phyloP scores from a whole-genome alignment of 2,113 vertebrate species.

The Lamprotornis superbus region DNA sequence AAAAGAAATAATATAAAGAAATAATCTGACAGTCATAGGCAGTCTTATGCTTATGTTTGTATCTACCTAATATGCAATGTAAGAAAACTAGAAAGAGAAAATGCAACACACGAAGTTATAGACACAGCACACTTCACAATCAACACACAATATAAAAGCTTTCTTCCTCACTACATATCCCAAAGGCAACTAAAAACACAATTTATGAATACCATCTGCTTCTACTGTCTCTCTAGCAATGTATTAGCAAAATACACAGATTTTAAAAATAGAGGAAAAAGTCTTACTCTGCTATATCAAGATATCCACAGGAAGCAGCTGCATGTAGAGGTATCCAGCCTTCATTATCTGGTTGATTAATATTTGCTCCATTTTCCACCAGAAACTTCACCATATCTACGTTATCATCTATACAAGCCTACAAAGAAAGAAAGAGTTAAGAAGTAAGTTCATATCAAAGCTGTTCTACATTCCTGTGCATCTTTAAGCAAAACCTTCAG shows the following conservation, averaged over 20 bases:
- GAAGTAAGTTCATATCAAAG: conserved; percentile 40
- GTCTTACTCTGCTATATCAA: conserved; percentile 98
- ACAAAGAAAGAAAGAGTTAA: conserved; percentile 68
- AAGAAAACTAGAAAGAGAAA: not conserved
- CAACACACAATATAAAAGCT: not conserved
- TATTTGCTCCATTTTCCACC: conserved; percentile 95
- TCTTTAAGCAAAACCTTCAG: not conserved
- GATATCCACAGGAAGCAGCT: conserved; percentile 96
- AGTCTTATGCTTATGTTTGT: not conserved
- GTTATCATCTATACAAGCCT: conserved; percentile 99
- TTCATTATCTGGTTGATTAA: conserved; percentile 99
- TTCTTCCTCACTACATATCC: not conserved
- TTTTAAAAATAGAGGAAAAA: conserved; percentile 30
- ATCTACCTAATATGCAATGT: not conserved
- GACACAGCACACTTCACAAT: not conserved
- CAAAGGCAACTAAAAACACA: not conserved
- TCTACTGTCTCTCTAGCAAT: not conserved
- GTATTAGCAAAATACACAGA: conserved; percentile 24
- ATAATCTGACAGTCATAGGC: not conserved
- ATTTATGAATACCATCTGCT: not conserved
- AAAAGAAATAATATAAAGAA: not conserved
- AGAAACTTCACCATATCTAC: conserved; percentile 99
- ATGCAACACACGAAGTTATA: not conserved
- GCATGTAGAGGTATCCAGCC: conserved; percentile 99
- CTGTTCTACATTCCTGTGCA: not conserved